A percentile compares a stretch with the other conserved stretches of the same genome.
These are phyloP conservation scores for Struthidea cinerea DNA, from an alignment of 2,113 vertebrate species.

Conservation along the genomic window DNA sequence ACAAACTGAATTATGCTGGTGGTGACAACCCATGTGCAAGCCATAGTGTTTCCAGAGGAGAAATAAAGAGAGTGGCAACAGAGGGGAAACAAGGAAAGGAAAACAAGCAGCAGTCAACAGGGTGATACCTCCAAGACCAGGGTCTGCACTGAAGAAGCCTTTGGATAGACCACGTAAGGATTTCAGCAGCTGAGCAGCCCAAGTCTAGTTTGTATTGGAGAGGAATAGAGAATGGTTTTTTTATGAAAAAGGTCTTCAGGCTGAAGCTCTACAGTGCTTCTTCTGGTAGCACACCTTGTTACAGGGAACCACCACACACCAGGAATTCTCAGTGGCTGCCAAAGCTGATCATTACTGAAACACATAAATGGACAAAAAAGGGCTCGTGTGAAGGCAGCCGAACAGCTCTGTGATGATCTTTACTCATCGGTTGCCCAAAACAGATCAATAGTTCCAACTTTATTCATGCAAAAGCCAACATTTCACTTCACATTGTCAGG, in stretches of 20 bases:
- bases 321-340: neutral
- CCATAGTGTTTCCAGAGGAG: neutral
- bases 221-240: neutral
- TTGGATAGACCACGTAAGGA: fast-evolving
- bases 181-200: neutral
- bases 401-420: neutral
- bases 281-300: neutral
- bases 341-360: neutral
- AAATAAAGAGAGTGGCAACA: neutral
- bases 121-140: neutral
- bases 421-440: neutral
- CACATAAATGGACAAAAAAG: neutral
- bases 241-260: neutral
- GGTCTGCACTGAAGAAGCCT: neutral
- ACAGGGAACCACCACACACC: neutral
- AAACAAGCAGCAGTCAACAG: neutral
- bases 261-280: neutral
- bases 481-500: neutral
- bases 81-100: neutral
- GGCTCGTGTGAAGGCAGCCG: fast-evolving
- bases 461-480: neutral
- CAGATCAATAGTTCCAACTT: neutral
- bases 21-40: neutral
- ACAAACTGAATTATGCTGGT: neutral
- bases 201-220: neutral